These are phyloP conservation scores for Nothura maculosa DNA, from an alignment of 2,797 vertebrate genomes.

Conservation along the genomic window DNA sequence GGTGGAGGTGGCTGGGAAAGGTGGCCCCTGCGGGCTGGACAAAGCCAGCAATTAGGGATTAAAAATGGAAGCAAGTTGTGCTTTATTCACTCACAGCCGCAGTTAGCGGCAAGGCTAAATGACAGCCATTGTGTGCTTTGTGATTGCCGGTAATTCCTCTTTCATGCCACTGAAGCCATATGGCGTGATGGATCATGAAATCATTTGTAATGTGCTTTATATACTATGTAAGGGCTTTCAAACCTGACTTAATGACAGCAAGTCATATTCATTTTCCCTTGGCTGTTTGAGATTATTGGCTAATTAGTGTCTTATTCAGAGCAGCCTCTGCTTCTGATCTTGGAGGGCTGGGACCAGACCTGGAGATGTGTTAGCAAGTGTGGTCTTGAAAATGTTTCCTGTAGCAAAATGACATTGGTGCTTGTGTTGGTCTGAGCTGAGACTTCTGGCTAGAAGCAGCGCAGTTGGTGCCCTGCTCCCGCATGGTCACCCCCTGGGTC, in stretches of 20 bases:
- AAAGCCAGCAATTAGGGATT: neutral
- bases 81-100: neutral
- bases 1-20: neutral
- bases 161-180: neutral
- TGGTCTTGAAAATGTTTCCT: neutral
- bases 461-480: neutral
- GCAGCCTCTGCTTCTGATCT: neutral
- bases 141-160: neutral
- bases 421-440: accelerated
- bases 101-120: neutral
- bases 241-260: neutral
- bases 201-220: neutral
- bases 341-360: neutral
- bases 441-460: neutral
- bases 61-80: neutral
- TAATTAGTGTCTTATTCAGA: constrained; percentile 31
- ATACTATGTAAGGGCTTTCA: neutral
- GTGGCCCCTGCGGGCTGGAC: neutral
- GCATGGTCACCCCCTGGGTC: neutral
- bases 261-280: neutral
- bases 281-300: neutral
- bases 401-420: neutral
- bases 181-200: neutral
- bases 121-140: neutral
- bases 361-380: neutral